Conservation (phyloP, 2,888 invertebrate genomes). For the Orthosia gothica region DNA sequence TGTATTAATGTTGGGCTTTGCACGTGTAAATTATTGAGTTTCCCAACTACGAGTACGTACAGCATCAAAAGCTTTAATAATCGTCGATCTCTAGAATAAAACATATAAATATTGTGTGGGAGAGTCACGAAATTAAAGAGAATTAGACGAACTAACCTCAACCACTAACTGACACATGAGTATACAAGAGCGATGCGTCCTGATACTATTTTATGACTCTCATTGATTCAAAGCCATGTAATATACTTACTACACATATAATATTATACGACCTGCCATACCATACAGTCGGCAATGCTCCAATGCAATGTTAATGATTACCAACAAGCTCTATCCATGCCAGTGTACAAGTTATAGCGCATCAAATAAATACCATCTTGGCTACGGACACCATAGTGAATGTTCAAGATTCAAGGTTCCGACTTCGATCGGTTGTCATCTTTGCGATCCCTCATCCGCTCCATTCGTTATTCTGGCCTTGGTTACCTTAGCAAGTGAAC, state of each 20-base stretch:
- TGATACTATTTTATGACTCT: neutral
- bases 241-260: no score
- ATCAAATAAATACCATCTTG: neutral
- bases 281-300: neutral
- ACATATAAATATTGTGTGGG: neutral
- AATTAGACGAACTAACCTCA: neutral
- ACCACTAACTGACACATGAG: neutral
- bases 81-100: neutral
- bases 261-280: neutral
- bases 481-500: neutral
- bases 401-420: neutral
- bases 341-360: neutral
- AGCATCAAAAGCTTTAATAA: neutral
- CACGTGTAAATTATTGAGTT: slow-evolving; percentile 1
- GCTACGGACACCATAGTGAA: neutral
- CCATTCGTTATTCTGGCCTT: neutral
- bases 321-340: neutral
- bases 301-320: neutral
- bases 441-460: neutral
- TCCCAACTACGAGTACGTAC: neutral
- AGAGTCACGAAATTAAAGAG: neutral
- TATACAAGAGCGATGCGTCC: neutral
- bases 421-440: neutral
- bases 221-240: neutral
- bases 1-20: neutral